These are phyloP conservation scores for Nannospalax galili DNA, from an alignment of 2,113 vertebrate genomes.

Conservation along the genomic window DNA sequence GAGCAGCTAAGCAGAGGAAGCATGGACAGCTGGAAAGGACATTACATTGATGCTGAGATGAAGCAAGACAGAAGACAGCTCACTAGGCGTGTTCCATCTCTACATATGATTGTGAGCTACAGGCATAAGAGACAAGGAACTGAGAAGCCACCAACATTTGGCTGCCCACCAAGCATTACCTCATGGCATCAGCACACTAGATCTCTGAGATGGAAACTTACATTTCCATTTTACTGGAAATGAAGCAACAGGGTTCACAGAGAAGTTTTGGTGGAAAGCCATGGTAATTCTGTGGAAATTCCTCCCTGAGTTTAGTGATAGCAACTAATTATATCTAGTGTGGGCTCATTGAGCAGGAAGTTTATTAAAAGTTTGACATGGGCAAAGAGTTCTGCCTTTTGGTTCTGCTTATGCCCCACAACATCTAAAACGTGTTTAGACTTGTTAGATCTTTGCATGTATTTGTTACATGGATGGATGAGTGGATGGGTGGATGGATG, in stretches of 20 bases:
- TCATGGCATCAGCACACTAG: constrained; percentile 18
- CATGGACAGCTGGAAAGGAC: not conserved
- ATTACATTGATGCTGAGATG: not conserved
- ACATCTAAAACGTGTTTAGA: not conserved
- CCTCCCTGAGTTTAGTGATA: not conserved
- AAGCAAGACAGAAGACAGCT: not conserved
- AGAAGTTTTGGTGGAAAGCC: constrained; percentile 12
- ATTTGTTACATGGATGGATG: constrained; percentile 45
- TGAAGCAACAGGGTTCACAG: not conserved
- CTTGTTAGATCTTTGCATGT: not conserved
- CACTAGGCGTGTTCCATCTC: not conserved
- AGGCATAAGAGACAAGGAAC: constrained; percentile 5
- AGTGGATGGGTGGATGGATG: too few species aligned
- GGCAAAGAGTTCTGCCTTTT: not conserved
- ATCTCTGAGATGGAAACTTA: not conserved
- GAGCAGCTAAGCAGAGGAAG: not conserved
- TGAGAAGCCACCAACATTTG: constrained; percentile 36
- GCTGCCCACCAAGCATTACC: not conserved
- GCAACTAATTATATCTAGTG: not conserved
- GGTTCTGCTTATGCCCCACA: not conserved
- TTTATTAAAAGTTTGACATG: constrained; percentile 18
- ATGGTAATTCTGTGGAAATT: constrained; percentile 22
- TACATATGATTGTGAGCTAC: not conserved
- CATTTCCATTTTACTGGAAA: constrained; percentile 46
- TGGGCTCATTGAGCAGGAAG: not conserved